phyloP scores from a whole-genome alignment of 2,113 vertebrate genomes.

The Electrona antarctica region DNA sequence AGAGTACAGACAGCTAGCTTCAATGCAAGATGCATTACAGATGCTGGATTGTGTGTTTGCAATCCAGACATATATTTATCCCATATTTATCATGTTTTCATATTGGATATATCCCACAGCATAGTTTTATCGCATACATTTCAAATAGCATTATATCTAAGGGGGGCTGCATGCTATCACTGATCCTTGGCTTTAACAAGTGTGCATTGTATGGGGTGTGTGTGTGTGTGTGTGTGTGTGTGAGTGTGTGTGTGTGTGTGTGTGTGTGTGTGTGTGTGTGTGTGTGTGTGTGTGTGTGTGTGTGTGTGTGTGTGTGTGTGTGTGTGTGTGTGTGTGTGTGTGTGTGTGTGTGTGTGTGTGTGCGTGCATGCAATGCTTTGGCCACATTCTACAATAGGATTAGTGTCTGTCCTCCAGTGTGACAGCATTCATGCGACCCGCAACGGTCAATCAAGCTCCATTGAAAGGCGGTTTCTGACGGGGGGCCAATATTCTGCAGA shows the following conservation, averaged over 20 bases:
- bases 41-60: not conserved
- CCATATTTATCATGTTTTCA: no score
- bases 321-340: no score
- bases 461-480: constrained; percentile 34
- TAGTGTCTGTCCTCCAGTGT: constrained; percentile 1
- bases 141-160: not conserved
- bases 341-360: no score
- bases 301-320: no score
- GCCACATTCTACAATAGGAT: not conserved
- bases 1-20: not conserved
- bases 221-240: constrained; percentile 5
- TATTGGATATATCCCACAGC: no score
- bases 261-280: no score
- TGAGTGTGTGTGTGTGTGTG: not conserved
- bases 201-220: not conserved
- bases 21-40: not conserved
- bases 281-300: no score
- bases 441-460: not conserved
- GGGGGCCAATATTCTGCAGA: constrained; percentile 29
- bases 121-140: not conserved
- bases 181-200: not conserved
- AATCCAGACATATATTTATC: not conserved
- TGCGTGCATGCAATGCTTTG: not conserved
- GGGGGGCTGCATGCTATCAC: not conserved
- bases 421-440: constrained; percentile 14